Evolutionary conservation across 64 coral and sea anemone genomes (phyloP), one percentile per base, ranked within the genome.

Genomic region (Montipora sp.): DNA sequence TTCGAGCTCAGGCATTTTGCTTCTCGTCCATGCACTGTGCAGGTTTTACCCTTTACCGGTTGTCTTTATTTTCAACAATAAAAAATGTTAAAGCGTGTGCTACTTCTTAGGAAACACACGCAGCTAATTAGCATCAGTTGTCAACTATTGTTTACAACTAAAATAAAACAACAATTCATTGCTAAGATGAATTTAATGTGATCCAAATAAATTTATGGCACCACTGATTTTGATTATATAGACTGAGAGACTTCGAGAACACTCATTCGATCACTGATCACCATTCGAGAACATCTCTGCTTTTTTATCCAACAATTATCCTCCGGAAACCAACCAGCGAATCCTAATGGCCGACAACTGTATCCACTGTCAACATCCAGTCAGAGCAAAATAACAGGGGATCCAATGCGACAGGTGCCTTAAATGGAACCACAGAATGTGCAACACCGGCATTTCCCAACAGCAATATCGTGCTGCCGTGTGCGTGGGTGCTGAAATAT

Each of bases 311-410:
- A 75, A 75, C 3, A 75, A 75, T 75, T 75, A 27, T 75, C 11
- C 73, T 75, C 11, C 73, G 73, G 73, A 75, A 75, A 27, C 22
- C 73, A 75, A 75, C 73, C 73, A 7, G 73, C 73, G 19, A 75
- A 75, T 75, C 73, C 73, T 44, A 75, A 75, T 75, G 73, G 79
- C 79, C 36, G 79, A 81, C 79, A 81, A 92, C 50, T 92, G 90
- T 50, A 79, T 92, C 51, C 78, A 83, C 24, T 92, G 90, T 83
- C 65, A 92, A 75, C 77, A 92, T 63, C 66, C 79, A 75, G 89
- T 75, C 24, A 50, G 79, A 23, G 89, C 76, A 48, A 77, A 77
- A 67, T 78, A 71, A 73, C 89, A 81, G 65, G 77, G 51, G 63
- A 23, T 91, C 5, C 89, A 91, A 45, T 90, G 88, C 46, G 88